These are phyloP conservation scores for Zaprionus ghesquierei DNA, from an alignment of 1,140 invertebrate genomes.

Conservation along the genomic window DNA sequence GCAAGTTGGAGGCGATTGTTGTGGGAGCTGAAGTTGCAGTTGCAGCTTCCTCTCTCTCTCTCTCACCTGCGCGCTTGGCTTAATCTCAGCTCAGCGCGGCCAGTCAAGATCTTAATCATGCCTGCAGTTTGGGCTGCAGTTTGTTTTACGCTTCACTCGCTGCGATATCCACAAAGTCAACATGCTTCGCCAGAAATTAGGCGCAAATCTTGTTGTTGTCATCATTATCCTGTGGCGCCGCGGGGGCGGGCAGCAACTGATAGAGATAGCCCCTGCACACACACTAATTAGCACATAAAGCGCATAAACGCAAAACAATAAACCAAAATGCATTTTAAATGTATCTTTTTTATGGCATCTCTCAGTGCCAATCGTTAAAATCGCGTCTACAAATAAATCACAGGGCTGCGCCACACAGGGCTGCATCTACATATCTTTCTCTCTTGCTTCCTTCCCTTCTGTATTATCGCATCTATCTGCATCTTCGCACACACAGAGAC, in stretches of 20 bases:
- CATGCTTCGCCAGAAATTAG: conserved; percentile 74
- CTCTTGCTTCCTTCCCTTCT: background rate
- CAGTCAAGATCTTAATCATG: conserved; percentile 76
- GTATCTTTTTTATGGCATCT: conserved; percentile 54
- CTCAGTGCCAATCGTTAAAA: conserved; percentile 71
- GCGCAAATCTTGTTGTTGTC: conserved; percentile 68
- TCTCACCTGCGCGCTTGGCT: conserved; percentile 13
- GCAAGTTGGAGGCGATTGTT: conserved; percentile 43
- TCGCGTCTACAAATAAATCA: conserved; percentile 69
- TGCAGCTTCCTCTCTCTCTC: background rate
- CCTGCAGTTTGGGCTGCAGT: conserved; percentile 28
- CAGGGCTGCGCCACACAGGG: conserved; percentile 35
- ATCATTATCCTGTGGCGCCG: background rate
- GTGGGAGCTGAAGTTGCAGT: background rate
- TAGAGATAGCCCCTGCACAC: background rate
- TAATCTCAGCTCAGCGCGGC: conserved; percentile 64
- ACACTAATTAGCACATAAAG: conserved; percentile 75
- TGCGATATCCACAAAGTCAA: conserved; percentile 57
- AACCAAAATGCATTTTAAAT: conserved; percentile 73
- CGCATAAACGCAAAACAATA: conserved; percentile 66
- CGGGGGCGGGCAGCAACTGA: background rate
- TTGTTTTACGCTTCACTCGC: conserved; percentile 50
- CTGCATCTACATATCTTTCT: background rate
- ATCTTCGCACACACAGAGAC: conserved; percentile 2
- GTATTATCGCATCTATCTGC: background rate